These are phyloP conservation scores for Eira barbara DNA, from an alignment of 2,113 vertebrate species.

Conservation along the genomic window DNA sequence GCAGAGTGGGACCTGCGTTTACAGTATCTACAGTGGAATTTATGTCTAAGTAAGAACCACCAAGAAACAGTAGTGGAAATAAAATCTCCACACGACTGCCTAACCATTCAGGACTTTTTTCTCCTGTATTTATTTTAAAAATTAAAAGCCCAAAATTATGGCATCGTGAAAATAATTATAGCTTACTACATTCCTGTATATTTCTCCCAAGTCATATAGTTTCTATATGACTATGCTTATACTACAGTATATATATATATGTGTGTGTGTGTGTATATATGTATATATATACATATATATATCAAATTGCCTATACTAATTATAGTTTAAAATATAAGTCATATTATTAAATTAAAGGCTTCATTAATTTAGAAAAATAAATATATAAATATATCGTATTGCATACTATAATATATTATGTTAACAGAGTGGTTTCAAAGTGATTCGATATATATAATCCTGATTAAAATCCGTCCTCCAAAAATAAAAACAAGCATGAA, in stretches of 20 bases:
- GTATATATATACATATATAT: neutral
- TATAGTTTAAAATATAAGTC: neutral
- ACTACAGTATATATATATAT: neutral
- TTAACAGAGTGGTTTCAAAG: neutral
- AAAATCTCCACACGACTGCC: neutral
- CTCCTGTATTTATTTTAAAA: neutral
- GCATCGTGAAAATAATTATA: constrained; percentile 38
- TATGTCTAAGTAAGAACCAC: neutral
- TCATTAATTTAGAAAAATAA: neutral
- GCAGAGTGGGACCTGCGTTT: neutral
- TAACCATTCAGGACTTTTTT: neutral
- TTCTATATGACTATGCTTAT: neutral
- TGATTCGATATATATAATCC: neutral
- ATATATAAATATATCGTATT: constrained; percentile 5
- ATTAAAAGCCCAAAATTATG: neutral
- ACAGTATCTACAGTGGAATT: neutral
- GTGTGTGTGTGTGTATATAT: neutral
- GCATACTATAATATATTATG: neutral
- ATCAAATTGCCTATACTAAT: neutral
- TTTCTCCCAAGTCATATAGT: constrained; percentile 22
- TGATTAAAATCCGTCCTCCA: constrained; percentile 8
- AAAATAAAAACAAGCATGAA: neutral
- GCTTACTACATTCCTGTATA: neutral
- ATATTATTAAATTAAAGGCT: constrained; percentile 11
- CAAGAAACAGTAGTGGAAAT: neutral